Percentiles rank a stretch among this genome's conserved stretches.
Evolutionary conservation across 2,888 invertebrate species (phyloP).

Genomic region (Schizotus pectinicornis): DNA sequence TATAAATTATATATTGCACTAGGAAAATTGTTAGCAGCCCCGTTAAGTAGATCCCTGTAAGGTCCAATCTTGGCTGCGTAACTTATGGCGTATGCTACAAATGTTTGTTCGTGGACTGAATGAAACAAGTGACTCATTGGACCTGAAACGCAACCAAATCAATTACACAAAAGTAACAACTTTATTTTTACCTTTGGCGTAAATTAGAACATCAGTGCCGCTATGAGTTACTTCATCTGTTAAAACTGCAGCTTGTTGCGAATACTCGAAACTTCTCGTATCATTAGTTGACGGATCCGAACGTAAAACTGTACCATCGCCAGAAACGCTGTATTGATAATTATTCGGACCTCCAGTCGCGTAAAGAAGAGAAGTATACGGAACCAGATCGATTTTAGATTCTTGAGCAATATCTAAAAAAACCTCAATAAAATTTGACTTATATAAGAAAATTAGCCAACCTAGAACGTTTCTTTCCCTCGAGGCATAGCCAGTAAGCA

Average conservation of each 20-base stretch:
- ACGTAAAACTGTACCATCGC: conserved; percentile 57
- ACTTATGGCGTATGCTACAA: conserved; percentile 83
- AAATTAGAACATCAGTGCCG: conserved; percentile 85
- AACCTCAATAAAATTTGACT: not conserved
- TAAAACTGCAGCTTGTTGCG: conserved; percentile 74
- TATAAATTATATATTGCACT: not conserved
- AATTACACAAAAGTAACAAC: conserved; percentile 40
- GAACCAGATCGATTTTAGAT: conserved; percentile 67
- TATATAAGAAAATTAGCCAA: conserved; percentile 45
- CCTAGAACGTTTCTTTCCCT: conserved; percentile 75
- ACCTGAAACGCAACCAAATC: conserved; percentile 65
- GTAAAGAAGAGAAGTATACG: conserved; percentile 81
- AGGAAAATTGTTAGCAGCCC: not conserved
- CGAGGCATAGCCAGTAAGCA: conserved; percentile 78
- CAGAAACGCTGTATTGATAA: conserved; percentile 61
- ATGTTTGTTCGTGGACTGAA: conserved; percentile 89
- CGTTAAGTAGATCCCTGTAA: conserved; percentile 2
- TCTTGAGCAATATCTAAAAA: conserved; percentile 35
- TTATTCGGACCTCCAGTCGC: conserved; percentile 76
- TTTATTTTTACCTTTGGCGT: conserved; percentile 71
- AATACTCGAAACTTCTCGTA: conserved; percentile 70
- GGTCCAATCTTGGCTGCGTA: conserved; percentile 81
- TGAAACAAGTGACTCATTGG: conserved; percentile 89
- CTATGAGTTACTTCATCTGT: conserved; percentile 80
- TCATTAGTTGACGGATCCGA: conserved; percentile 67